Evolutionary conservation across 2,113 vertebrate genomes (phyloP), one percentile per base, ranked within the genome.

Genomic region (Anhinga anhinga): DNA sequence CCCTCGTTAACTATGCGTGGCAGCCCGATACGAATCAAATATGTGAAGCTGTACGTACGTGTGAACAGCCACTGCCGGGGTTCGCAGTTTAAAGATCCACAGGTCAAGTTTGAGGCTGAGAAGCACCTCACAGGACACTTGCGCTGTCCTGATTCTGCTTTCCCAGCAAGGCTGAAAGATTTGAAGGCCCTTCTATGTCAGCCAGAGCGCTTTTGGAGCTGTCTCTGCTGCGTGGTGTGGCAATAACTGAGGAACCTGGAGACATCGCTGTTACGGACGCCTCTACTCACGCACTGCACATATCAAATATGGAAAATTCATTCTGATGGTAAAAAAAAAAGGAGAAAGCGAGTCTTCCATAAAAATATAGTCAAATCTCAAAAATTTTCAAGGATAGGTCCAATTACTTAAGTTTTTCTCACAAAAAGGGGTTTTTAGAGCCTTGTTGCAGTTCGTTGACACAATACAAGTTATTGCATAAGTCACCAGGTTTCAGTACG

Each of bases 261-360:
- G 66, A 7, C 59, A 6, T 36, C 4, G 2, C 34, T 1, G 0
- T 69, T 29, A 53, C 0, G 5, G 49, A 49, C 4, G 3, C 47
- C 16, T 49, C 42, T 44, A 5, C 53, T 74, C 55, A 16, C 0
- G 3, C 38, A 6, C 42, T 47, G 40, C 38, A 32, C 8, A 1
- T 15, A n/a, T 30, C 44, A 74, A 36, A 72, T 5, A 1, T 1
- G 19, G 49, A 52, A 78, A 61, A 53, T 34, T 27, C 36, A 44
- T 65, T 52, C 42, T 65, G 82, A 19, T 47, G 73, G 25, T 32
- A 34, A 40, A 11, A 20, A 16, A 63, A 53, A 50, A 25, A 25
- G 38, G 38, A 50, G 12, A 25, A 50, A 85, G 3, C 22, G 45
- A 15, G 1, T n/a, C 12, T 84, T 90, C 49, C 23, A 15, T n/a